Conservation (phyloP, 2,888 invertebrate species). For the Drosophila kambysellisi region DNA sequence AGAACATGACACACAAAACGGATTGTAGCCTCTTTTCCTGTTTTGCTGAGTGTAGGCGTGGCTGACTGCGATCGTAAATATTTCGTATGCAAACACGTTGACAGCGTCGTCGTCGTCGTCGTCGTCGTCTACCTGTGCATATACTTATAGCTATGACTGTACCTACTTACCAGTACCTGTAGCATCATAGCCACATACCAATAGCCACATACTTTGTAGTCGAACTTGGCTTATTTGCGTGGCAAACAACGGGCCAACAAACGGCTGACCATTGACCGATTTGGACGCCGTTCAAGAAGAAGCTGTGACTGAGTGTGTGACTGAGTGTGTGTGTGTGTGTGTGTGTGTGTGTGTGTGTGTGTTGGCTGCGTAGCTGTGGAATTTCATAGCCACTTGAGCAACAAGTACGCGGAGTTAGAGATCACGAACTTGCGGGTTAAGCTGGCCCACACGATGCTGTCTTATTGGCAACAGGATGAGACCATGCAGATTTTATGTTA, state of each 20-base stretch:
- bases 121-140: slow-evolving; percentile 32
- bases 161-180: slow-evolving; percentile 31
- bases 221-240: slow-evolving; percentile 69
- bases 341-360: slow-evolving; percentile 4
- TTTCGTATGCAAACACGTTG: slow-evolving; percentile 74
- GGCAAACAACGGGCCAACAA: slow-evolving; percentile 67
- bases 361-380: slow-evolving; percentile 70
- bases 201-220: slow-evolving; percentile 53
- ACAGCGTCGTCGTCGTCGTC: slow-evolving; percentile 7
- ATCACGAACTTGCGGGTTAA: slow-evolving; percentile 76
- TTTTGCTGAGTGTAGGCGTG: slow-evolving; percentile 34
- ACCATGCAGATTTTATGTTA: slow-evolving; percentile 41
- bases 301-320: slow-evolving; percentile 5
- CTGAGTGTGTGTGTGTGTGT: too few species aligned
- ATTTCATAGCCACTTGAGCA: slow-evolving; percentile 71
- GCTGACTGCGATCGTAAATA: slow-evolving; percentile 61
- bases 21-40: neutral
- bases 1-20: neutral
- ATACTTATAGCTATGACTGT: slow-evolving; percentile 37
- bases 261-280: slow-evolving; percentile 77
- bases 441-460: slow-evolving; percentile 66
- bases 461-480: slow-evolving; percentile 46
- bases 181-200: slow-evolving; percentile 39
- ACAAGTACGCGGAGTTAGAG: slow-evolving; percentile 68
- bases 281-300: slow-evolving; percentile 41